phyloP scores from a whole-genome alignment of 2,888 invertebrate species.

The Ditylenchus weischeri region DNA sequence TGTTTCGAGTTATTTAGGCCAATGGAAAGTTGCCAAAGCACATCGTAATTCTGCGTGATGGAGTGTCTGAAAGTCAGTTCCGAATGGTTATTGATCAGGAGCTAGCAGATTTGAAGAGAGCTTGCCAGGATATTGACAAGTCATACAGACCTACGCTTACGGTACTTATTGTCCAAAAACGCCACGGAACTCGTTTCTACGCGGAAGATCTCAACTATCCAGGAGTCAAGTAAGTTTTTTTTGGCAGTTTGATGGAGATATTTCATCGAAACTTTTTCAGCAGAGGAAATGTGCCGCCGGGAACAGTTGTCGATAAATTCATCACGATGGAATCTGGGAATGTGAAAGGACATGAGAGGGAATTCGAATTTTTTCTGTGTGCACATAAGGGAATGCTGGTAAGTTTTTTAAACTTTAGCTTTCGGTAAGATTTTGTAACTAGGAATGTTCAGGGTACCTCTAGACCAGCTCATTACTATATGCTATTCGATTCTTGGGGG shows the following conservation, averaged over 20 bases:
- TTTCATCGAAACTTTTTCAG: constrained; percentile 11
- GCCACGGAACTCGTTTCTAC: constrained; percentile 48
- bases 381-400: constrained; percentile 46
- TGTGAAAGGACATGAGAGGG: not conserved
- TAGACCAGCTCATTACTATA: constrained; percentile 73
- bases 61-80: constrained; percentile 46
- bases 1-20: not conserved
- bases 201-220: constrained; percentile 10
- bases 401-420: not conserved
- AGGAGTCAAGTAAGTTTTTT: constrained; percentile 13
- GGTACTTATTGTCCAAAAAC: constrained; percentile 51
- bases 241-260: not conserved
- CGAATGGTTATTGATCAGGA: constrained; percentile 36
- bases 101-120: constrained; percentile 29
- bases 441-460: constrained; percentile 47
- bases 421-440: not conserved
- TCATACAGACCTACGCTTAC: constrained; percentile 39
- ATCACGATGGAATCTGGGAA: constrained; percentile 25
- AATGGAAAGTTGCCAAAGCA: constrained; percentile 31
- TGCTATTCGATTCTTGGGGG: constrained; percentile 75
- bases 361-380: constrained; percentile 48
- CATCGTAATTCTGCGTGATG: constrained; percentile 50
- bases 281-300: constrained; percentile 46
- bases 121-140: constrained; percentile 26
- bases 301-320: constrained; percentile 46